Base-by-base conservation (phyloP, 2,113 vertebrate species). In the Hiodon alosoides region DNA sequence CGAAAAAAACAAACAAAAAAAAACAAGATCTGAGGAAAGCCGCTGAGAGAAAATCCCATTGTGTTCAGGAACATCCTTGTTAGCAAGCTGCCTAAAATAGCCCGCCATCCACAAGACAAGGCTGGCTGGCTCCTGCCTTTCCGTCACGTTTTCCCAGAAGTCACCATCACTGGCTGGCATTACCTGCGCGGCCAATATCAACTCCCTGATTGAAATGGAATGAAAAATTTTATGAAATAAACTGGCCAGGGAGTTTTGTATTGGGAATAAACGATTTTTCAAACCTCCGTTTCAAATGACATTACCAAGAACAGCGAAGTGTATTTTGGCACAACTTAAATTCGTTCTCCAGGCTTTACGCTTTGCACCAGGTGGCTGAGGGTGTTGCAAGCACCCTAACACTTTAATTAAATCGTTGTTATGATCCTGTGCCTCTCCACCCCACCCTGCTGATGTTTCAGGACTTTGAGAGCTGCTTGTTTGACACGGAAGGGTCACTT, bases 391-490 rank as follows among this genome's bases (percentile, higher is more conserved):
- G 55, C 55, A 57, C 11, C 11, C 11, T 11, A 6, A 57, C 11
- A 11, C 7, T 8, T 11, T 59, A 3, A 3, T 8, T 14, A 52
- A 4, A 31, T 31, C 31, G 31, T 31, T 31, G 31, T 31, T 31
- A n/a, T 53, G 51, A 47, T 8, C 57, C 9, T 57, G 47, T 68
- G 50, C 16, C 52, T 16, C 50, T 57, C 7, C 13, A 4, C 46
- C 71, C 9, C 71, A 31, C 71, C 4, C 77, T 46, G 79, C 11
- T 67, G 7, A 59, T 48, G 57, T 71, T 80, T 0, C 84, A 94
- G 93, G 93, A 95, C 53, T 66, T 86, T 0, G 90, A 94, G 79
- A 85, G 73, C 64, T 76, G 80, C 69, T 88, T 93, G 3, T 61
- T 87, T 0, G 89, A 85, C 83, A 85, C 81, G 0, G 72, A 87